A percentile compares a stretch with the other conserved stretches of the same genome.
These are phyloP conservation scores for Circaetus gallicus DNA, from an alignment of 2,113 vertebrate species.

Conservation along the genomic window DNA sequence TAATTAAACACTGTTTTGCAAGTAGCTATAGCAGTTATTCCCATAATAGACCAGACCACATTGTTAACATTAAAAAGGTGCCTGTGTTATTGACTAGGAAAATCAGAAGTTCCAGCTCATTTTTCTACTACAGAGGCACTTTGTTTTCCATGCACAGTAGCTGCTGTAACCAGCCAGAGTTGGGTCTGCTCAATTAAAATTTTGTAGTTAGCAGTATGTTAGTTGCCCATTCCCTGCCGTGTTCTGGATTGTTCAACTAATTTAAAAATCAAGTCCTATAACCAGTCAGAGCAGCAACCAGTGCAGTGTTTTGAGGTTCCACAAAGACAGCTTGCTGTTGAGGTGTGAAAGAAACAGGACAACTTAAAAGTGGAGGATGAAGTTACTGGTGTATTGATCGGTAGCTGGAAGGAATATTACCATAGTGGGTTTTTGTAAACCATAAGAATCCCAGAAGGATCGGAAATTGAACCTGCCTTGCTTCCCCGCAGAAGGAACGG, in stretches of 20 bases:
- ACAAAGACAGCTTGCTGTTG: background rate
- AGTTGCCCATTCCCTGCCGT: background rate
- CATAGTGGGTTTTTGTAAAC: background rate
- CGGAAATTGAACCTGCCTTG: background rate
- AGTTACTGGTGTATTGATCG: background rate
- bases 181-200: background rate
- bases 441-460: background rate
- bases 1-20: background rate
- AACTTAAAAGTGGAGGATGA: background rate
- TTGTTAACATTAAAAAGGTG: background rate
- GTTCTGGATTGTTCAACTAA: background rate
- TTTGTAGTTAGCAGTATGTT: background rate
- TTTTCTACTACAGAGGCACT: background rate
- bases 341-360: background rate
- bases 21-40: background rate
- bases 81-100: background rate
- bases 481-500: background rate
- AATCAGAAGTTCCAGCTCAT: background rate
- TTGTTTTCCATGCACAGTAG: background rate
- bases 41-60: background rate
- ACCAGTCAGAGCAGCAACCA: background rate
- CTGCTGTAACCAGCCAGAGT: background rate
- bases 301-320: background rate
- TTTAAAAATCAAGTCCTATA: background rate
- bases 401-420: background rate